These are phyloP conservation scores for Aleiodes leptofemur DNA, from an alignment of 2,888 invertebrate genomes.

Conservation along the genomic window DNA sequence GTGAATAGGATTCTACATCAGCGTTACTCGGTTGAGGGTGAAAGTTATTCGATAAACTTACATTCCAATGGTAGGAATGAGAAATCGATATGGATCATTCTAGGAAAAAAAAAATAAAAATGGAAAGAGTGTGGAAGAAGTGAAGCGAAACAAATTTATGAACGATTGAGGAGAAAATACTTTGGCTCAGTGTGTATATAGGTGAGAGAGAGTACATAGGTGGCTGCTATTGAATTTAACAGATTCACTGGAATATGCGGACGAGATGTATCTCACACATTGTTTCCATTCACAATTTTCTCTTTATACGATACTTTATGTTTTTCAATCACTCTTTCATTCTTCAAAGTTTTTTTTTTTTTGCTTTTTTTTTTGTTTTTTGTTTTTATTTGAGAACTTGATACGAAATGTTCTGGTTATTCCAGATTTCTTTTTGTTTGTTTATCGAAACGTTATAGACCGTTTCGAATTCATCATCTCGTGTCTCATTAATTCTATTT, in stretches of 20 bases:
- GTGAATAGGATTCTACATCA: conserved; percentile 46
- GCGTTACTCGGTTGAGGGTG: conserved; percentile 29
- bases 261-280: no score
- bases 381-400: no score
- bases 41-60: conserved; percentile 41
- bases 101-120: background rate
- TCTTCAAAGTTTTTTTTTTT: no score
- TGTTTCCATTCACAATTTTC: background rate
- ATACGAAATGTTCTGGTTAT: no score
- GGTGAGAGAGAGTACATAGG: conserved; percentile 28
- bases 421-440: no score
- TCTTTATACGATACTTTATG: conserved; percentile 15
- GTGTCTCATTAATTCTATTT: no score
- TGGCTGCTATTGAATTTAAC: conserved; percentile 16
- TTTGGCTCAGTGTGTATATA: background rate
- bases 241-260: conserved; percentile 1
- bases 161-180: conserved; percentile 35
- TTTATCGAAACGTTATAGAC: no score
- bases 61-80: conserved; percentile 22
- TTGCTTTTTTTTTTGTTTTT: no score
- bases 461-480: no score
- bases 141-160: conserved; percentile 47
- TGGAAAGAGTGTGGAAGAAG: background rate
- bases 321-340: background rate
- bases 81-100: conserved; percentile 28